Percentiles rank a stretch among this genome's conserved stretches.
Conservation (phyloP, 1,140 invertebrate genomes). For the Colletes gigas region DNA sequence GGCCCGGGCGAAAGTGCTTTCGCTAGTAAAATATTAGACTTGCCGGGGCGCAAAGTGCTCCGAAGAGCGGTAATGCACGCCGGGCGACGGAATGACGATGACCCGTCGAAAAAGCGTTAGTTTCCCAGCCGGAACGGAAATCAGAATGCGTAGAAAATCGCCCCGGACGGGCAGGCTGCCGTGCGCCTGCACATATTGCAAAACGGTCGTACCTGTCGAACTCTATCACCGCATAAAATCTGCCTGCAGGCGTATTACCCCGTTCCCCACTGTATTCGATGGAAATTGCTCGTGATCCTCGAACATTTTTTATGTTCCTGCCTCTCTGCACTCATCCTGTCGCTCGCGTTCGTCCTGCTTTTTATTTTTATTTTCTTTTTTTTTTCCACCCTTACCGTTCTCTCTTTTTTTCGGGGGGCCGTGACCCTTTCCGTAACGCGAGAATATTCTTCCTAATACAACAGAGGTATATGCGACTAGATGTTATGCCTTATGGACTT, state of each 20-base stretch:
- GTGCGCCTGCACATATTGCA: constrained; percentile 37
- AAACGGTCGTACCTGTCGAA: constrained; percentile 53
- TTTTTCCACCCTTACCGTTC: neutral
- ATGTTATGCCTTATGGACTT: too few species aligned
- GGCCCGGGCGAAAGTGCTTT: neutral
- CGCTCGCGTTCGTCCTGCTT: neutral
- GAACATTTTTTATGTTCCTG: constrained; percentile 55
- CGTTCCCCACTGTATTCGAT: constrained; percentile 33
- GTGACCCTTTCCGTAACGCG: neutral
- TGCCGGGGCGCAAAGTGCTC: constrained; percentile 17
- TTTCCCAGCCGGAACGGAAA: constrained; percentile 30
- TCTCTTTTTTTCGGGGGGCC: too few species aligned
- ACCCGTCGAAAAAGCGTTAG: constrained; percentile 13
- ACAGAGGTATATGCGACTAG: too few species aligned
- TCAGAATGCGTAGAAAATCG: constrained; percentile 58
- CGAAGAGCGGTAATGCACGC: too few species aligned
- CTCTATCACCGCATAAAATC: constrained; percentile 56
- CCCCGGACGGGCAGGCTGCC: neutral
- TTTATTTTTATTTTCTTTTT: neutral
- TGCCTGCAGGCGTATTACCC: constrained; percentile 50
- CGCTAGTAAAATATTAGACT: constrained; percentile 45
- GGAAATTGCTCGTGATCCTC: constrained; percentile 59
- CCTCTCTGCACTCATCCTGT: neutral
- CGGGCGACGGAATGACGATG: neutral
- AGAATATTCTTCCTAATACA: too few species aligned